Base-by-base conservation (phyloP, 2,888 invertebrate genomes). In the Phaedon cochleariae region DNA sequence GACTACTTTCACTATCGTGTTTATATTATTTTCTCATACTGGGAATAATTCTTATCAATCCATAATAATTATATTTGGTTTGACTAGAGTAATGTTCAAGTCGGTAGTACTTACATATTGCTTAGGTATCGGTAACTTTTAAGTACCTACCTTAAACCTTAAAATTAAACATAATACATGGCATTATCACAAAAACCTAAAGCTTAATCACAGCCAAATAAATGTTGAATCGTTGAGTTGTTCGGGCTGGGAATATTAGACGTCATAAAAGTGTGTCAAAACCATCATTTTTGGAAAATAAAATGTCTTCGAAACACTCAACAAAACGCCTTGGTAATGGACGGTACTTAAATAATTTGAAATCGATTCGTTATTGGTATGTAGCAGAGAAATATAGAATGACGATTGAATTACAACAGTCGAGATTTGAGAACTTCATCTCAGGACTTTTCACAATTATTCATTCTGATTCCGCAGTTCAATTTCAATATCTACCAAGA, bases 51-150 rank as follows among this genome's bases (percentile, higher is more conserved):
- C n/a, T n/a, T n/a, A n/a, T n/a, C n/a, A n/a, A n/a, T n/a, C n/a
- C n/a, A n/a, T n/a, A n/a, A n/a, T n/a, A n/a, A n/a, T n/a, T 26
- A 26, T 26, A 26, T 26, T 29, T 62, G 41, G 70, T 76, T 76
- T 81, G 83, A 82, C 82, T 82, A 83, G 82, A 79, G 79, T 78
- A 79, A 79, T 48, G 31, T 29, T 73, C 77, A 74, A 73, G 74
- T 74, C 76, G 76, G 76, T 79, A 79, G 79, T 78, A 79, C 76
- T 80, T 80, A 76, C 78, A 78, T 77, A 77, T 78, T 78, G 76
- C 77, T 77, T 77, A 70, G 67, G 67, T 76, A 70, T 73, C 72
- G 74, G 71, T 75, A 76, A 75, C 75, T 74, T 70, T 41, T n/a
- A 1, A 15, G n/a, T 12, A 15, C 41, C 41, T 41, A 41, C 41